Base-by-base conservation (phyloP, 2,113 vertebrate genomes). In the Rissa tridactyla region DNA sequence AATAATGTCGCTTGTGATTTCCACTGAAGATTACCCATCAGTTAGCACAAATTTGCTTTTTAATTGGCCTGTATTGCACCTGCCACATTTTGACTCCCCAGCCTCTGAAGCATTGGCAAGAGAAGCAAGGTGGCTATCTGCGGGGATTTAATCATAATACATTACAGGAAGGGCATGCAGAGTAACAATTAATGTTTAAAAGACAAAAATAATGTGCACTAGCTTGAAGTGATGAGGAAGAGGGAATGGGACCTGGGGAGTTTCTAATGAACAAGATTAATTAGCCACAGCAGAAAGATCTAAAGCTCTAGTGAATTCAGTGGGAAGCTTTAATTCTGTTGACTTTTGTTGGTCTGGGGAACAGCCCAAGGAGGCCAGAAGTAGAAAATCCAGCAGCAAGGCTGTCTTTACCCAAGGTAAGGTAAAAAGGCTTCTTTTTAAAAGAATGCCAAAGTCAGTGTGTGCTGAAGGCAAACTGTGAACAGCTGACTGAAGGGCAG, bases 31-130 rank as follows among this genome's bases (percentile, higher is more conserved):
- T 98, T 97, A 98, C 95, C 97, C 93, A 98, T 96, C 97, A 96
- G 97, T 98, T 98, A 98, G 97, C 86, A 94, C 94, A 97, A 97
- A 98, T 98, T 98, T 98, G 97, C 96, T 98, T 98, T 98, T 98
- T 98, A 98, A 98, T 98, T 98, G 98, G 95, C 73, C 95, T 94
- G 95, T 36, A 81, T 82, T 51, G 57, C 98, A 98, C 97, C 97
- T 98, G 98, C 96, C 97, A 96, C 92, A 65, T 95, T 73, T 86
- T 54, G 71, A 88, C 94, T 98, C 96, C 92, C 80, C 70, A 27
- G 95, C 76, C 96, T 81, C 97, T 20, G n/a, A 94, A 98, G 96
- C 76, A 55, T 54, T 95, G 86, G 70, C 86, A 51, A 47, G 76
- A 96, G 96, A 78, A 91, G 93, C 92, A 96, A 88, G 80, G 94